phyloP scores from a whole-genome alignment of 2,888 invertebrate genomes.

The Mimumesa dahlbomi region DNA sequence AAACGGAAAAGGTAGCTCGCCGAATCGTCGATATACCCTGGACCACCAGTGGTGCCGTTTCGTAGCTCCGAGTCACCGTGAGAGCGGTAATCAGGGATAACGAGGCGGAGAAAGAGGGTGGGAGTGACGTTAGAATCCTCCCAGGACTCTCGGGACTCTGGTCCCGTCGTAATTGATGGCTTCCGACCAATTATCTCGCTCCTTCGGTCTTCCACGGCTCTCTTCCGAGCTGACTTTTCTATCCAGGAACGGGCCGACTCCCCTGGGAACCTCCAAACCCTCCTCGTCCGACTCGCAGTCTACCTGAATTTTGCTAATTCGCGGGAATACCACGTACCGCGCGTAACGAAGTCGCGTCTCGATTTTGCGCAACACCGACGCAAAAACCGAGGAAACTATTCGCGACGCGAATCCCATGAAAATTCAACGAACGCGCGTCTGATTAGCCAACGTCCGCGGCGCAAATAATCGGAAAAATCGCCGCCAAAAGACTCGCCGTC shows the following conservation, averaged over 20 bases:
- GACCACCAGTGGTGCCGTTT: slow-evolving; percentile 6
- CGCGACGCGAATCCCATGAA: background rate
- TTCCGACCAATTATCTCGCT: slow-evolving; percentile 70
- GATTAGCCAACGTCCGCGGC: too few relatives aligned
- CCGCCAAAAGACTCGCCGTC: too few relatives aligned
- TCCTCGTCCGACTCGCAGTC: slow-evolving; percentile 1
- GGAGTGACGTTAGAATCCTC: slow-evolving; percentile 41
- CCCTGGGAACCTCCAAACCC: slow-evolving; percentile 6
- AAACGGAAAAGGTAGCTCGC: too few relatives aligned
- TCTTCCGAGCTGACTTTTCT: too few relatives aligned
- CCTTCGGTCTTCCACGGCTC: slow-evolving; percentile 46
- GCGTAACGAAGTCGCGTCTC: too few relatives aligned
- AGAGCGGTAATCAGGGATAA: slow-evolving; percentile 62
- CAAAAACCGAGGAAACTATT: too few relatives aligned
- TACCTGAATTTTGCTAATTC: too few relatives aligned
- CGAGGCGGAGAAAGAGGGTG: slow-evolving; percentile 40
- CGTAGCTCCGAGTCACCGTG: slow-evolving; percentile 36
- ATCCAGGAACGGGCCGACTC: slow-evolving; percentile 5
- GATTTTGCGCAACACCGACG: too few relatives aligned
- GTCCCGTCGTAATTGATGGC: slow-evolving; percentile 67
- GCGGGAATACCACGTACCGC: too few relatives aligned
- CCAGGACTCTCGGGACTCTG: slow-evolving; percentile 42
- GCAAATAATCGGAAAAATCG: too few relatives aligned
- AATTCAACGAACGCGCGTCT: too few relatives aligned
- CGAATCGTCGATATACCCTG: too few relatives aligned